Percentiles rank a stretch among this genome's conserved stretches.
Conservation (phyloP, 23 tunicate genomes). For the Phallusia fumigata region DNA sequence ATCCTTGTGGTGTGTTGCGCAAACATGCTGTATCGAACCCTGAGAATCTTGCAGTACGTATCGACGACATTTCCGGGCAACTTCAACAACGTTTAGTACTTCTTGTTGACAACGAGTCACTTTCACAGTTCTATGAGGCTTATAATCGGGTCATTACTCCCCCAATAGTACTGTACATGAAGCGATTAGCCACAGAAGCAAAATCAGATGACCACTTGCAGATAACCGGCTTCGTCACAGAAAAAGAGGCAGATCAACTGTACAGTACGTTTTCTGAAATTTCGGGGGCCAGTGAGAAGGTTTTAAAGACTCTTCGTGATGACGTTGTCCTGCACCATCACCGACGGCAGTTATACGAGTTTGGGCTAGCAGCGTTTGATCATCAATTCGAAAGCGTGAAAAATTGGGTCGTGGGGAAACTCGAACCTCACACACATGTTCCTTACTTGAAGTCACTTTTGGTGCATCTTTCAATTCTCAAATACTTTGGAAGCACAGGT, state of each 20-base stretch:
- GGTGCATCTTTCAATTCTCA: conserved; percentile 38
- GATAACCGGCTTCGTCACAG: too few relatives aligned
- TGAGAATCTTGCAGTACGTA: conserved; percentile 22
- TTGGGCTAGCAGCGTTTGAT: conserved; percentile 50
- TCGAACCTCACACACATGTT: neutral
- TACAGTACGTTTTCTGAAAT: neutral
- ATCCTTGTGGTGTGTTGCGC: conserved; percentile 44
- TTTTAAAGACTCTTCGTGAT: too few relatives aligned
- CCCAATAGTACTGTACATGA: too few relatives aligned
- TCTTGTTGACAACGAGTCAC: conserved; percentile 31
- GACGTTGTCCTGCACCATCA: neutral
- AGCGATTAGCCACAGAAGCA: too few relatives aligned
- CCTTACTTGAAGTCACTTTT: conserved; percentile 20
- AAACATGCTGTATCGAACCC: conserved; percentile 11
- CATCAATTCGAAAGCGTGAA: conserved; percentile 32
- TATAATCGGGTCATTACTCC: too few relatives aligned
- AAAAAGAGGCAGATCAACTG: conserved; percentile 10
- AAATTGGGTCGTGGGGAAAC: conserved; percentile 30
- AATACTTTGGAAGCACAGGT: conserved; percentile 44
- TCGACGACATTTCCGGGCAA: conserved; percentile 23
- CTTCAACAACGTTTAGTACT: conserved; percentile 44
- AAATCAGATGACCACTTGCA: too few relatives aligned
- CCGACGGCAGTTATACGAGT: conserved; percentile 30
- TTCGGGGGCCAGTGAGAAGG: neutral
- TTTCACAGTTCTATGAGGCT: neutral